Evolutionary conservation across 92 coral and sea anemone genomes (phyloP).

Genomic region (Phymanthus crucifer): DNA sequence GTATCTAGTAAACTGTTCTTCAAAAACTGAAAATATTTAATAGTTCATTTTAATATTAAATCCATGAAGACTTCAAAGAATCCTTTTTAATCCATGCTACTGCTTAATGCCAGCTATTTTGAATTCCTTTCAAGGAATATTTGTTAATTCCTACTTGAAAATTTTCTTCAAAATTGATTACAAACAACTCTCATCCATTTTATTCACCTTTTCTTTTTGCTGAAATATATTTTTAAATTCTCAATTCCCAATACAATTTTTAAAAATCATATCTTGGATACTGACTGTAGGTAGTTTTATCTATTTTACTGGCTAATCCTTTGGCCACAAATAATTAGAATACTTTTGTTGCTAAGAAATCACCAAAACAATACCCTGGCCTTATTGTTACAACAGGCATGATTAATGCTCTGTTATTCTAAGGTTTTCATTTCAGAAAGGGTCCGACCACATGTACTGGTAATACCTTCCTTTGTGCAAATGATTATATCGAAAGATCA

Average conservation of each 20-base stretch:
- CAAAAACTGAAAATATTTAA: background rate
- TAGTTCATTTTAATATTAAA: background rate
- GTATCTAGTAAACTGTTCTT: background rate
- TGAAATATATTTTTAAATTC: background rate
- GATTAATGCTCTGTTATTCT: background rate
- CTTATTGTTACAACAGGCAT: background rate
- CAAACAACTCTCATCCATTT: background rate
- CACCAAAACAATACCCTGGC: background rate
- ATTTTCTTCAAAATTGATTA: background rate
- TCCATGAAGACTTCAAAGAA: background rate
- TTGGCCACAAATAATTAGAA: constrained; percentile 1
- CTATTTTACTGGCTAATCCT: background rate
- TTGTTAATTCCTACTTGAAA: background rate
- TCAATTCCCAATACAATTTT: background rate
- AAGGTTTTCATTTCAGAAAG: no score
- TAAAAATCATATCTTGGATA: background rate
- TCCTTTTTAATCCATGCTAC: background rate
- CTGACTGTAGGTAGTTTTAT: background rate
- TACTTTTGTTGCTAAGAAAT: constrained; percentile 5
- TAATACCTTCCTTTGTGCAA: no score
- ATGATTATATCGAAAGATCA: no score
- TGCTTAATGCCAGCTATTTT: background rate
- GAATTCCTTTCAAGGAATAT: background rate
- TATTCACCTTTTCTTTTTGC: background rate
- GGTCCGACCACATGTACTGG: background rate